Evolutionary conservation across 2,113 vertebrate species (phyloP).

Genomic region (Marmota monax): DNA sequence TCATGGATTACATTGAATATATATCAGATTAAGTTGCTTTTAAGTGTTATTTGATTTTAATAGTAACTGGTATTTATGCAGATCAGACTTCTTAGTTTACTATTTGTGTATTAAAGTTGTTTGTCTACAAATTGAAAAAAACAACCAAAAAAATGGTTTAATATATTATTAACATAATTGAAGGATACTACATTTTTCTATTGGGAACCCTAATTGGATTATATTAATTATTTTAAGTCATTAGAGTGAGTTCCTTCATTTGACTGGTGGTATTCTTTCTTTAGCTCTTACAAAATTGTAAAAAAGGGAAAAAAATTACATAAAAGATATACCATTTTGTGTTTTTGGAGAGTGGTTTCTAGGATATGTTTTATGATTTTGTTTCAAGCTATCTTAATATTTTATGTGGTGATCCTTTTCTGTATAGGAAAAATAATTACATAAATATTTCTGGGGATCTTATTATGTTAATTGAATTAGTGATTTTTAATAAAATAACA

Average conservation of each 20-base stretch:
- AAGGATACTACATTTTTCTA: neutral
- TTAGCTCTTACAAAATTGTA: neutral
- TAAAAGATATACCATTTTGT: neutral
- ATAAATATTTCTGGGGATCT: slow-evolving; percentile 16
- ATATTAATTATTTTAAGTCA: slow-evolving; percentile 21
- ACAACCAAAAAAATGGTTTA: neutral
- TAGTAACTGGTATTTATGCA: neutral
- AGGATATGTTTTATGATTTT: slow-evolving; percentile 38
- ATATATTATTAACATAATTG: neutral
- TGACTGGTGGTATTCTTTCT: neutral
- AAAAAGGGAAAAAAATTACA: neutral
- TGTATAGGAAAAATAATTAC: slow-evolving; percentile 43
- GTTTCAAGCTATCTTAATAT: slow-evolving; percentile 54
- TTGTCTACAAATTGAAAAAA: neutral
- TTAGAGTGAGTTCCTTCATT: neutral
- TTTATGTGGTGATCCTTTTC: slow-evolving; percentile 6
- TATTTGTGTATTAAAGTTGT: neutral
- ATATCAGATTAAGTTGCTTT: neutral
- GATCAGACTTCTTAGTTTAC: neutral
- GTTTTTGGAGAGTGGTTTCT: neutral
- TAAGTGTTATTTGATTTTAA: neutral
- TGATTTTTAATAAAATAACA: slow-evolving; percentile 72
- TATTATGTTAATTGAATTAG: slow-evolving; percentile 71
- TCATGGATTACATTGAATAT: neutral
- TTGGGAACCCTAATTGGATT: neutral